Percentiles rank a stretch among this genome's conserved stretches.
These are phyloP conservation scores for Zhuqinia jingwanae DNA, from an alignment of 2,888 invertebrate genomes.

Conservation along the genomic window DNA sequence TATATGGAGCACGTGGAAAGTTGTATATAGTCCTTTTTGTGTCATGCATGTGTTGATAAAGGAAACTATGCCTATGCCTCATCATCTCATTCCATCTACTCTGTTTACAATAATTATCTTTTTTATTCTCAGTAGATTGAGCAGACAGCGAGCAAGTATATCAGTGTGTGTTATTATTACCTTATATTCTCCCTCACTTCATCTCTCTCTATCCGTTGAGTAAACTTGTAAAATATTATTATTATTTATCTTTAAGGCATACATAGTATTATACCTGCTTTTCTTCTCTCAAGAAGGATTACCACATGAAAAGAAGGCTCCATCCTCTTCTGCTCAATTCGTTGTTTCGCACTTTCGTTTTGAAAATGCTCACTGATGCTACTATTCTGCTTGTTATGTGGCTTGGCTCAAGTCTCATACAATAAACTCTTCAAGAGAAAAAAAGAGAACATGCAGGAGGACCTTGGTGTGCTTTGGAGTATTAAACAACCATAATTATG, in stretches of 20 bases:
- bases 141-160: not conserved
- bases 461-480: no score
- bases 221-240: not conserved
- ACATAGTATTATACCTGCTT: not conserved
- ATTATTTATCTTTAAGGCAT: no score
- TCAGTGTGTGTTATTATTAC: no score
- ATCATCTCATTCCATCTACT: constrained; percentile 18
- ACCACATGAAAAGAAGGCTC: constrained; percentile 10
- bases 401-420: not conserved
- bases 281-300: constrained; percentile 22
- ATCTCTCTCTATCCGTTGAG: not conserved
- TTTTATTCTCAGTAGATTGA: not conserved
- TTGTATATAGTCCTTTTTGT: no score
- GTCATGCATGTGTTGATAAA: no score
- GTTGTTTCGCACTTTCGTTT: constrained; percentile 1
- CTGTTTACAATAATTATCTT: constrained; percentile 34
- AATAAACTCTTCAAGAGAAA: not conserved
- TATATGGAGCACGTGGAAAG: not conserved
- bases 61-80: not conserved
- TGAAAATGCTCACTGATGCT: not conserved
- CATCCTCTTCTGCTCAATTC: constrained; percentile 19
- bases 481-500: no score
- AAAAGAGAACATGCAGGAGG: no score
- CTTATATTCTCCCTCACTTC: no score
- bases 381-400: not conserved